A percentile compares a stretch with the other conserved stretches of the same genome.
Conservation (phyloP, 64 coral and sea anemone species). For the Exaiptasia diaphana region DNA sequence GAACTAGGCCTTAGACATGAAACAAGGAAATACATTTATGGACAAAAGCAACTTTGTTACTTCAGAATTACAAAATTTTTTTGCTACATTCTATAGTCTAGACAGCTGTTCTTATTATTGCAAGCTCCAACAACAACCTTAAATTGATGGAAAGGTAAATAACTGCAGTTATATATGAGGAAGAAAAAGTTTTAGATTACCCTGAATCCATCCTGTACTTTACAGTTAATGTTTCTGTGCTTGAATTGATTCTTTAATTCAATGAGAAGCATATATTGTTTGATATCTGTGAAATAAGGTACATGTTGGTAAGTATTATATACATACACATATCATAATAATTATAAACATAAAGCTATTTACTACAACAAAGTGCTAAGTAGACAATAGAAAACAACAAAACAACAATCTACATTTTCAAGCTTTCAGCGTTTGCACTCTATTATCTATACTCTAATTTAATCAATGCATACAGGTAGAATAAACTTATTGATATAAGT, state of each 20-base stretch:
- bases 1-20: too few species aligned
- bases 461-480: background rate
- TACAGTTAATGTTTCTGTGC: background rate
- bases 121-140: background rate
- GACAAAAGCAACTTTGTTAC: too few species aligned
- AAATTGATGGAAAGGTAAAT: background rate
- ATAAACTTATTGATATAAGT: background rate
- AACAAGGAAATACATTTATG: too few species aligned
- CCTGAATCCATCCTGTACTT: background rate
- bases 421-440: background rate
- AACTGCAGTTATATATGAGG: background rate
- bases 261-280: background rate
- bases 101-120: background rate
- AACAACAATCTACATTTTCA: background rate
- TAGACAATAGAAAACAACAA: background rate
- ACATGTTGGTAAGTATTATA: background rate
- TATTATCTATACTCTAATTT: background rate
- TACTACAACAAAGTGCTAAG: background rate
- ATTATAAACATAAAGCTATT: background rate
- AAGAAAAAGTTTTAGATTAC: background rate
- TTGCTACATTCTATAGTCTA: too few species aligned
- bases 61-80: too few species aligned
- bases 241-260: conserved; percentile 10
- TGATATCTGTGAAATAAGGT: background rate
- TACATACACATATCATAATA: background rate